A percentile compares a stretch with the other conserved stretches of the same genome.
Conservation (phyloP, 2,113 vertebrate species). For the Trochalopteron elliotii region DNA sequence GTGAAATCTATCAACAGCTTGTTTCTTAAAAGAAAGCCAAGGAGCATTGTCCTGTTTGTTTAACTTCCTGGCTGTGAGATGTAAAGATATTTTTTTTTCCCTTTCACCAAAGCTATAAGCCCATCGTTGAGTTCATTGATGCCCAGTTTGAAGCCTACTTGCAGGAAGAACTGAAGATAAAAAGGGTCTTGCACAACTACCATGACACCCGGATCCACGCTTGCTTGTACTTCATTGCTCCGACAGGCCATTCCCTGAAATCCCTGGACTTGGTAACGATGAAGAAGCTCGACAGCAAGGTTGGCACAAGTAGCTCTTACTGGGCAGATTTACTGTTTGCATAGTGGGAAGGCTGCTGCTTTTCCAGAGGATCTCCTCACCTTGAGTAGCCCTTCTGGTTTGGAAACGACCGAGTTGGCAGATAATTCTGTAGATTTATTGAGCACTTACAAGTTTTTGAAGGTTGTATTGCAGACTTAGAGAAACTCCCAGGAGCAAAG, state of each 20-base stretch:
- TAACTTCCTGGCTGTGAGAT: not conserved
- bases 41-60: not conserved
- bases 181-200: constrained; percentile 91
- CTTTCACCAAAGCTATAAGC: constrained; percentile 86
- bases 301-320: constrained; percentile 13
- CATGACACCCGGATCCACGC: constrained; percentile 94
- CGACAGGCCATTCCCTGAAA: constrained; percentile 95
- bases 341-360: not conserved
- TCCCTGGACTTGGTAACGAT: constrained; percentile 96
- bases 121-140: constrained; percentile 97
- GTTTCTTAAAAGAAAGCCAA: not conserved
- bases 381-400: not conserved
- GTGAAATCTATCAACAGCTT: not conserved
- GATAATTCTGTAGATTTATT: not conserved
- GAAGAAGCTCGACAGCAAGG: constrained; percentile 99
- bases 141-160: constrained; percentile 96
- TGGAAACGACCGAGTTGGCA: not conserved
- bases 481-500: not conserved
- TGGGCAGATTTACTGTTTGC: not conserved
- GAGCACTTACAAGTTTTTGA: not conserved
- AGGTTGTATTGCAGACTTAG: not conserved
- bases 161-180: constrained; percentile 98
- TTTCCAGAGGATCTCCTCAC: not conserved
- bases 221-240: constrained; percentile 97
- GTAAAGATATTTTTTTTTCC: not conserved